Conservation (phyloP, 2,113 vertebrate species). For the Microtus richardsoni region DNA sequence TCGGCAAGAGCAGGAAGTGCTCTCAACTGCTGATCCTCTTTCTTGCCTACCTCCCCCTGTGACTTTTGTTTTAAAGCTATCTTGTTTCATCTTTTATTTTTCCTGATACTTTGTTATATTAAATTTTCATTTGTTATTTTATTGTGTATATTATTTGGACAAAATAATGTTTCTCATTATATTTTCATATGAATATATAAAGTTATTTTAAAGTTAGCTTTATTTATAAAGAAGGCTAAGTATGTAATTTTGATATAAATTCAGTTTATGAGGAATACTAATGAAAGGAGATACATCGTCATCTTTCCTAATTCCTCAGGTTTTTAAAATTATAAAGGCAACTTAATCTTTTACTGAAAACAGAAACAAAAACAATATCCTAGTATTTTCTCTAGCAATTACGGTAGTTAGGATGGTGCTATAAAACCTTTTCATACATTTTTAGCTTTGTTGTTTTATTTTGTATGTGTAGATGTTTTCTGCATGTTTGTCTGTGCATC, state of each 20-base stretch:
- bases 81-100: conserved; percentile 39
- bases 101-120: background rate
- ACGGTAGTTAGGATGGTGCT: background rate
- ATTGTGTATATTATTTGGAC: background rate
- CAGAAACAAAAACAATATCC: background rate
- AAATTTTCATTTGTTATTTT: background rate
- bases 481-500: background rate
- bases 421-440: background rate
- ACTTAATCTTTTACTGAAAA: background rate
- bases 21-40: background rate
- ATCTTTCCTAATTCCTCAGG: background rate
- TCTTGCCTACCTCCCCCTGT: background rate
- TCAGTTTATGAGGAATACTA: conserved; percentile 33
- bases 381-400: conserved; percentile 1
- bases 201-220: background rate
- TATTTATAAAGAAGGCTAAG: conserved; percentile 5
- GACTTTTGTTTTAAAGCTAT: background rate
- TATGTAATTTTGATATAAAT: conserved; percentile 47
- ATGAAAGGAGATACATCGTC: background rate
- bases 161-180: conserved; percentile 29
- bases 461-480: background rate
- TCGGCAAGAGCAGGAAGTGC: background rate
- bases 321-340: conserved; percentile 35
- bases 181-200: background rate
- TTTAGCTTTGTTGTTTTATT: background rate